Base-by-base conservation (phyloP, 2,888 invertebrate species). In the Taphrorychus bicolor region DNA sequence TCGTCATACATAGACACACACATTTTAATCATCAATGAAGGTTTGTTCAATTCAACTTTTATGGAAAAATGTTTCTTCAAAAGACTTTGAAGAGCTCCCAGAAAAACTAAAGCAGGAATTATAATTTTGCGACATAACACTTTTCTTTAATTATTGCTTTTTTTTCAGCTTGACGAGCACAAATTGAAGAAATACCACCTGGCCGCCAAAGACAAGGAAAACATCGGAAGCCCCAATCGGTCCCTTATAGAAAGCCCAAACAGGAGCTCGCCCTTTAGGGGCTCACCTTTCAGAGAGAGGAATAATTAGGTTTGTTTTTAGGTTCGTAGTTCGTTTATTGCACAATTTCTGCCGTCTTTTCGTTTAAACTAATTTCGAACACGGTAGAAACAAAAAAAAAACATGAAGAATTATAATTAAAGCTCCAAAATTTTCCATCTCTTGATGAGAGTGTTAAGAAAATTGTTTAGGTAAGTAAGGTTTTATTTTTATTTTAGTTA, bases 131-230 rank as follows among this genome's bases (percentile, higher is more conserved):
- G n/a, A n/a, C n/a, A n/a, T n/a, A n/a, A n/a, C n/a, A n/a, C n/a
- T n/a, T n/a, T n/a, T n/a, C n/a, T n/a, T n/a, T n/a, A 19, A 7
- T n/a, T 18, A 22, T 5, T 51, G n/a, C 41, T 11, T 42, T 71
- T 60, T 67, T 77, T 77, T 52, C 66, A 81, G 80, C 61, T 63
- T 24, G 70, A 70, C 23, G 75, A 75, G 22, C 77, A 79, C 73
- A 73, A 76, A 14, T 76, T 81, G 42, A 82, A 80, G 56, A 79
- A 78, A 72, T 78, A 77, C 59, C 80, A 79, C 45, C 66, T 76
- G 23, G 72, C 75, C 42, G 70, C 75, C 49, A 75, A 82, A 59
- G 84, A 84, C 59, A 86, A 86, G 73, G 85, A 86, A 73, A 86
- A 85, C 73, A 66, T 83, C 16, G 75, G 76, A 18, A 82, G 81